phyloP scores from a whole-genome alignment of 2,888 invertebrate species.

The Achlya flavicornis region DNA sequence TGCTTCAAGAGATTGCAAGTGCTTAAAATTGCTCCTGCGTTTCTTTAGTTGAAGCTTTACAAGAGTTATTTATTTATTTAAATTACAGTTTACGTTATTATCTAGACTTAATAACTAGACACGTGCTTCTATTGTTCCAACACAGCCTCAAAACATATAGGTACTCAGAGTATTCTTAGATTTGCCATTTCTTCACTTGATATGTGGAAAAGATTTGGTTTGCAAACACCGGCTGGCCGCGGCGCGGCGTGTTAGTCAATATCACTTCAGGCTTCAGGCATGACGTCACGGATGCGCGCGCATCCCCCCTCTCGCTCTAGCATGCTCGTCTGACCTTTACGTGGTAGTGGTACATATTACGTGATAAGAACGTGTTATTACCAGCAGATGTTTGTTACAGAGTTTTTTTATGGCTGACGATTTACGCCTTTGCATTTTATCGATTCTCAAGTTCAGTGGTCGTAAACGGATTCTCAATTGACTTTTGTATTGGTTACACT shows the following conservation, averaged over 20 bases:
- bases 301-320: slow-evolving; percentile 39
- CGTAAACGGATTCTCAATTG: background rate
- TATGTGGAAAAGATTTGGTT: slow-evolving; percentile 6
- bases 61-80: too few species aligned
- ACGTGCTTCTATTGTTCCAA: too few species aligned
- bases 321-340: slow-evolving; percentile 59
- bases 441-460: background rate
- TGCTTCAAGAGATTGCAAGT: too few species aligned
- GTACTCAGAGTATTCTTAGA: background rate
- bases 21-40: too few species aligned
- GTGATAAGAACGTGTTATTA: slow-evolving; percentile 10
- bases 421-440: background rate
- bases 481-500: background rate
- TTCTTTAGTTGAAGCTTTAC: too few species aligned
- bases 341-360: slow-evolving; percentile 25
- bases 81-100: too few species aligned
- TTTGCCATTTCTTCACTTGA: background rate
- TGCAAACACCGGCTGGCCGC: background rate
- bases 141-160: too few species aligned
- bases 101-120: too few species aligned
- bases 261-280: slow-evolving; percentile 45
- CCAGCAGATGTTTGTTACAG: slow-evolving; percentile 7
- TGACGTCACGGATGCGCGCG: slow-evolving; percentile 72
- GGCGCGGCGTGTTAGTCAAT: slow-evolving; percentile 60
- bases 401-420: background rate